Evolutionary conservation across 2,113 vertebrate genomes (phyloP), one percentile per base, ranked within the genome.

Genomic region (Melospiza melodia): DNA sequence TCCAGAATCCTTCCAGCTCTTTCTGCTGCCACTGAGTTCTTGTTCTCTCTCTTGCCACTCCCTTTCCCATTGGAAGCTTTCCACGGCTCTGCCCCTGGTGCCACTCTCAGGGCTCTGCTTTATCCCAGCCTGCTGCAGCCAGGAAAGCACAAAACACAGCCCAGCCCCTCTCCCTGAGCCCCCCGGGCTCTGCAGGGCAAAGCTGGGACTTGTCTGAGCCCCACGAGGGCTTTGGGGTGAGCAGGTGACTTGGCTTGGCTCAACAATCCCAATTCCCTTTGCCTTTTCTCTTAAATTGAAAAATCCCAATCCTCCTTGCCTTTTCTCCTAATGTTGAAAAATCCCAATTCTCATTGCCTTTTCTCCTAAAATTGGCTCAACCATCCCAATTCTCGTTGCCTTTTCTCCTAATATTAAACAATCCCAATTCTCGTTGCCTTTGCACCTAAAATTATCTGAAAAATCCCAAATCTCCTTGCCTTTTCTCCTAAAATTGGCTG

Each of bases 21-120:
- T 51, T 27, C 67, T 59, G 15, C 11, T 3, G 13, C 67, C 23
- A 1, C 7, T 12, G 51, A 48, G 24, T 12, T 48, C 71, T 80
- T 37, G 15, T n/a, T 75, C 77, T 35, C 65, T 48, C 43, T 48
- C 43, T 57, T 28, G 14, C 57, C 72, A 20, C 80, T 87, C 58
- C 67, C 41, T 94, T 95, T 90, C 83, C 86, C 76, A 39, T 6
- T 95, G 89, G 86, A 94, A 94, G 58, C 73, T 21, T 65, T 31
- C 69, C 89, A 52, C 9, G 4, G n/a, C 51, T 84, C 52, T 4
- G 3, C 58, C 52, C 49, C 0, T 6, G 46, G 82, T 27, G 55
- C 46, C 84, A 62, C 71, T 37, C 35, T 15, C 27, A 7, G 68
- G 39, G 20, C 86, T 22, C 43, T 71, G 73, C 59, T 68, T 33